phyloP scores from a whole-genome alignment of 1,140 invertebrate species.

The Sycobia sp. region DNA sequence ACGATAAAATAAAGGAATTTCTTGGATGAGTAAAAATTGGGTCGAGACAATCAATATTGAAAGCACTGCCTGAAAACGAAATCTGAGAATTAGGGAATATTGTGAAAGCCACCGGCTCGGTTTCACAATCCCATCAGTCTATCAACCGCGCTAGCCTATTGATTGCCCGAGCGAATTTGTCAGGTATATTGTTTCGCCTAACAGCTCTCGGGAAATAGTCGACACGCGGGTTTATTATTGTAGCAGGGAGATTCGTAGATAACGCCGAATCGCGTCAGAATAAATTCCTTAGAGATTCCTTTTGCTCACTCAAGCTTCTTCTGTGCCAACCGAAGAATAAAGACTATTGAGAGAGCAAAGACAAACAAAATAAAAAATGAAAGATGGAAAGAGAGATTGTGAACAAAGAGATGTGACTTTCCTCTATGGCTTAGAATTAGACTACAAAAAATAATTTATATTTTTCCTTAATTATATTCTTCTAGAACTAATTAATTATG shows the following conservation, averaged over 20 bases:
- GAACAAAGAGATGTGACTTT: slow-evolving; percentile 36
- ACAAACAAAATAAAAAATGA: too few species aligned
- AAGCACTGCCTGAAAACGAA: not conserved
- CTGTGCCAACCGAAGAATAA: slow-evolving; percentile 5
- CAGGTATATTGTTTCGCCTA: slow-evolving; percentile 59
- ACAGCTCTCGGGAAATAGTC: slow-evolving; percentile 55
- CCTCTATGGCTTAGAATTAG: slow-evolving; percentile 38
- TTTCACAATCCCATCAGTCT: slow-evolving; percentile 28
- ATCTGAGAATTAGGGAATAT: not conserved
- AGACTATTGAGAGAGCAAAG: slow-evolving; percentile 34
- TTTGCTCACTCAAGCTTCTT: not conserved
- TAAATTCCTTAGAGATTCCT: slow-evolving; percentile 31
- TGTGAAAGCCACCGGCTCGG: not conserved
- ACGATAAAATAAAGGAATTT: not conserved
- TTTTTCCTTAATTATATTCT: slow-evolving; percentile 45
- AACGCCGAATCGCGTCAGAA: slow-evolving; percentile 22
- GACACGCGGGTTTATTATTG: slow-evolving; percentile 40
- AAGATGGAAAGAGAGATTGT: too few species aligned
- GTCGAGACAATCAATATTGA: slow-evolving; percentile 4
- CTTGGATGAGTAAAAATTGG: not conserved
- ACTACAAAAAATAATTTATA: slow-evolving; percentile 45
- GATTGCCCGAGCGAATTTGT: slow-evolving; percentile 47
- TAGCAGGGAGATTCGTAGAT: slow-evolving; percentile 33
- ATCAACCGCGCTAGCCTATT: slow-evolving; percentile 14
- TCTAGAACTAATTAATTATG: too few species aligned